Evolutionary conservation across 2,113 vertebrate species (phyloP), one percentile per base, ranked within the genome.

Genomic region (Actenoides lindsayi): DNA sequence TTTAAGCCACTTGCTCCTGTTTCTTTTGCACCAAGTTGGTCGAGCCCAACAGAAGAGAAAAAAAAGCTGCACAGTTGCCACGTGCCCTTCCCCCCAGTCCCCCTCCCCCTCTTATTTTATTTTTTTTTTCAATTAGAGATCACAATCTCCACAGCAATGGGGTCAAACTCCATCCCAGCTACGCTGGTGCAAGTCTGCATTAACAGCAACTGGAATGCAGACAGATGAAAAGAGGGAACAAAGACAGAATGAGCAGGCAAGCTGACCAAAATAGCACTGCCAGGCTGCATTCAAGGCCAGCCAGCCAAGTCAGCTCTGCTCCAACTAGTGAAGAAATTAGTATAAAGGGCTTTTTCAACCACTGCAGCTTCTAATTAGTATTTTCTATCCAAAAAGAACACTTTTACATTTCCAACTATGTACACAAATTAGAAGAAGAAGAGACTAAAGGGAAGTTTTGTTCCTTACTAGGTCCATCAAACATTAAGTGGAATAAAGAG

Each of bases 121-220:
- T 21, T 50, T 50, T 33, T 64, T 41, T 50, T n/a, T 73, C 9
- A 1, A 70, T 74, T 63, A 63, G 27, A 65, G 44, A 53, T 67
- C 54, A 57, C 41, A 53, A 11, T 53, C 74, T 91, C 67, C 41
- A 63, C 53, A 85, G 54, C 44, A 79, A 18, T 69, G 37, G 41
- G 62, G 21, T 71, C 77, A 87, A 77, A 80, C 28, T 77, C 48
- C 35, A 57, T 28, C 25, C 54, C 67, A 81, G 63, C 70, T 73
- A 53, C 4, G 3, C 54, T 60, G 13, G 44, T 68, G 63, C 39
- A 92, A 92, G n/a, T 68, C 60, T 90, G 50, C 35, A 91, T 89
- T 93, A 93, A 56, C 57, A 91, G 57, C 57, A 84, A 37, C 6
- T 68, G 88, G 88, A 96, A 94, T 91, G 80, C 62, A 92, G 83